Percentiles rank a stretch among this genome's conserved stretches.
Conservation (phyloP, 2,797 vertebrate species). For the Sebastes nivosus region DNA sequence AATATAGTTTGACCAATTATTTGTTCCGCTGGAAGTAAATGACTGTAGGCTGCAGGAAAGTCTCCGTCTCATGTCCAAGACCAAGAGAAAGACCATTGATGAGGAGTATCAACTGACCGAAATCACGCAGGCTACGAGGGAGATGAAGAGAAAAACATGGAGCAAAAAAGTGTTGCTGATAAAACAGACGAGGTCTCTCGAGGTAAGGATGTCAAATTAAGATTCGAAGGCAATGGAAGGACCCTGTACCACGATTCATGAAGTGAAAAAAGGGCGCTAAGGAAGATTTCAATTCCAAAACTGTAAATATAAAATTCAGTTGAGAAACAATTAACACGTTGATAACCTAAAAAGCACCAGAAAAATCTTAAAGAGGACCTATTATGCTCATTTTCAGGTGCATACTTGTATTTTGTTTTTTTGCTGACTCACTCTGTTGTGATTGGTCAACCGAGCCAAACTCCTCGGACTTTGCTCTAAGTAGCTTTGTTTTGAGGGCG, state of each 20-base stretch:
- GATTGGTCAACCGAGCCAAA: no score
- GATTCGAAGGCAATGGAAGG: neutral
- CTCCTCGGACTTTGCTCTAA: no score
- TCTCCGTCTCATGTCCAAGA: neutral
- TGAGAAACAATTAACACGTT: neutral
- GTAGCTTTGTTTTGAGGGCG: no score
- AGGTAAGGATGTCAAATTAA: constrained; percentile 36
- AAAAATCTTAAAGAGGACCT: neutral
- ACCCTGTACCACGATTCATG: neutral
- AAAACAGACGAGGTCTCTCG: neutral
- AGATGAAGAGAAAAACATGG: constrained; percentile 27
- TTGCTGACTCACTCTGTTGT: no score
- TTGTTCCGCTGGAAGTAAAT: neutral
- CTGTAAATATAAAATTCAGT: neutral
- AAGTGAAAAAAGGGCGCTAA: neutral
- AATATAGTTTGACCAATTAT: neutral
- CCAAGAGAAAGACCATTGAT: neutral
- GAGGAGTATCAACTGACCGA: neutral
- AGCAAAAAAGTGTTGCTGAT: neutral
- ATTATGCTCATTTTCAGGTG: no score
- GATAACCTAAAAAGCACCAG: neutral
- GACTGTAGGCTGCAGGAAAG: neutral
- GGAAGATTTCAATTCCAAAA: neutral
- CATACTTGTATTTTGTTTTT: no score
- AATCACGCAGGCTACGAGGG: neutral